These are phyloP conservation scores for Geococcyx californianus DNA, from an alignment of 2,113 vertebrate species.

Conservation along the genomic window DNA sequence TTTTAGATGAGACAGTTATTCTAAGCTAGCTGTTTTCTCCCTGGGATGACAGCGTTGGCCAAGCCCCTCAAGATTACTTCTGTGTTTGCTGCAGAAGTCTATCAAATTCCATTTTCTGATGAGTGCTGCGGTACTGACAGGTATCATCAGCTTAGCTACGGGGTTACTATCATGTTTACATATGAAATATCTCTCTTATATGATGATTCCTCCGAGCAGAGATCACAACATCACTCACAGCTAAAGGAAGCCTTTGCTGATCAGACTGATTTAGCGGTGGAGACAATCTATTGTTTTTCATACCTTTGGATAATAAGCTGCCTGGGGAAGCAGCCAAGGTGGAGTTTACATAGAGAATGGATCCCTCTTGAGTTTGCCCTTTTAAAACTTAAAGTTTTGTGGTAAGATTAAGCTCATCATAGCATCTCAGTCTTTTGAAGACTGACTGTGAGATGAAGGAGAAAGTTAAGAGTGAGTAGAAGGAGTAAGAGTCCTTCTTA, in stretches of 20 bases:
- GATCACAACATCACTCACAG: not conserved
- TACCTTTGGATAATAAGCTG: not conserved
- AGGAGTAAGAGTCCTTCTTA: not conserved
- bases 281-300: not conserved
- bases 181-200: not conserved
- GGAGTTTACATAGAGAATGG: not conserved
- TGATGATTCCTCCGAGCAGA: not conserved
- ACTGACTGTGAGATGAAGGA: not conserved
- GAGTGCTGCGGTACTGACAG: not conserved
- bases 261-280: not conserved
- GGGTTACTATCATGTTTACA: not conserved
- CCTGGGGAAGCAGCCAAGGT: not conserved
- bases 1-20: not conserved
- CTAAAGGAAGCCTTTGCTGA: not conserved
- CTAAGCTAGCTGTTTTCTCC: not conserved
- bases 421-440: not conserved
- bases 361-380: not conserved
- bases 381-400: not conserved
- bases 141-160: not conserved
- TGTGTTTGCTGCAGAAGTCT: not conserved
- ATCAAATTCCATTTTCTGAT: not conserved
- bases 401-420: not conserved
- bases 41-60: not conserved
- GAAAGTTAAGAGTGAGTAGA: not conserved
- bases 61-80: not conserved